phyloP scores from a whole-genome alignment of 1,140 invertebrate species.

The Eupeodes corollae region DNA sequence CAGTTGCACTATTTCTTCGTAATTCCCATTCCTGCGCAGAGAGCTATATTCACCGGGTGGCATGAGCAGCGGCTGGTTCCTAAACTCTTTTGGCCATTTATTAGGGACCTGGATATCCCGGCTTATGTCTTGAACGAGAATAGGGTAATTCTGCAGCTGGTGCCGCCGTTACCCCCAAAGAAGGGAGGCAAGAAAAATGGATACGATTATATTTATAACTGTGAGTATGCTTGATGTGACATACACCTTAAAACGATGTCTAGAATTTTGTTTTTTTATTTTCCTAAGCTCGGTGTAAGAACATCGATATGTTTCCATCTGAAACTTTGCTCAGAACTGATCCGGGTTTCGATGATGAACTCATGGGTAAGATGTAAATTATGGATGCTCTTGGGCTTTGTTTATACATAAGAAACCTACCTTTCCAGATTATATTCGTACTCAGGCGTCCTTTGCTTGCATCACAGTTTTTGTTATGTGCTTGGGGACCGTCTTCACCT shows the following conservation, averaged over 20 bases:
- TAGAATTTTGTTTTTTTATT: not conserved
- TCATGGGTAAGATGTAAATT: constrained; percentile 43
- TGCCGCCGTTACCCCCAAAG: constrained; percentile 29
- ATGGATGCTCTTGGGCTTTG: too few species aligned
- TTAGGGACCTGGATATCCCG: constrained; percentile 27
- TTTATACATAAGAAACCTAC: too few species aligned
- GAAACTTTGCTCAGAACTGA: constrained; percentile 41
- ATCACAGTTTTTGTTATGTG: constrained; percentile 69
- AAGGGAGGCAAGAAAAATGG: constrained; percentile 14
- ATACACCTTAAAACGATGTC: not conserved
- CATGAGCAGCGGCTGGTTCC: constrained; percentile 21
- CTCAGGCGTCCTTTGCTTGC: constrained; percentile 72
- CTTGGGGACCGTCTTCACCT: constrained; percentile 69
- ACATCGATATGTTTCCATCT: constrained; percentile 48
- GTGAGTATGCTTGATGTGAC: constrained; percentile 12
- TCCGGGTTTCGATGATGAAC: constrained; percentile 43
- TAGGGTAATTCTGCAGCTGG: constrained; percentile 24
- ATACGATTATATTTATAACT: constrained; percentile 28
- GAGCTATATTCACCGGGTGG: constrained; percentile 29
- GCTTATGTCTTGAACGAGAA: constrained; percentile 24
- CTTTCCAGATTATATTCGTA: constrained; percentile 65
- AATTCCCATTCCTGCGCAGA: constrained; percentile 27
- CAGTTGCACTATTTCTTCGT: constrained; percentile 26
- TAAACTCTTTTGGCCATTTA: constrained; percentile 23
- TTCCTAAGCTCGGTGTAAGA: constrained; percentile 46